These are phyloP conservation scores for Drosophila pachea DNA, from an alignment of 1,140 invertebrate genomes.

Conservation along the genomic window DNA sequence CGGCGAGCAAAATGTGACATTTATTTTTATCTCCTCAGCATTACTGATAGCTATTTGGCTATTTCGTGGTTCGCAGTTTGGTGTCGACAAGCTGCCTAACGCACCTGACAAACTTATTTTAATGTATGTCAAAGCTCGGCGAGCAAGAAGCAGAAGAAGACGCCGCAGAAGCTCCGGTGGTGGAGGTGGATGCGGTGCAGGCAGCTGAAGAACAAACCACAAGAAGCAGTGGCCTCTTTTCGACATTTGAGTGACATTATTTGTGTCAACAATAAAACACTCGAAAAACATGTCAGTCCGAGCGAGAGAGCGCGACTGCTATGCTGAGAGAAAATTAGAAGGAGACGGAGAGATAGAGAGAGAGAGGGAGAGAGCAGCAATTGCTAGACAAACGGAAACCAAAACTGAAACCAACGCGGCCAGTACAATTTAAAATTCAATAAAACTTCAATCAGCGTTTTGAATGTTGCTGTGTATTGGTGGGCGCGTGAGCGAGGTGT, in stretches of 20 bases:
- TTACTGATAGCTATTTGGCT: slow-evolving; percentile 36
- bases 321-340: not conserved
- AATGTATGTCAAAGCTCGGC: slow-evolving; percentile 69
- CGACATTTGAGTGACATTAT: slow-evolving; percentile 76
- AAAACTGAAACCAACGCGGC: slow-evolving; percentile 25
- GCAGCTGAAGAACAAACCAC: slow-evolving; percentile 13
- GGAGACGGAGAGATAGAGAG: not conserved
- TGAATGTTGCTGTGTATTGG: slow-evolving; percentile 44
- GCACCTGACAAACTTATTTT: slow-evolving; percentile 69
- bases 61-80: slow-evolving; percentile 31
- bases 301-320: slow-evolving; percentile 17
- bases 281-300: slow-evolving; percentile 47
- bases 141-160: slow-evolving; percentile 21
- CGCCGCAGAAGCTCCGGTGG: no score
- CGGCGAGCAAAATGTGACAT: slow-evolving; percentile 7
- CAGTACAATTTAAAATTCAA: slow-evolving; percentile 73
- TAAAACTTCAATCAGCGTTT: slow-evolving; percentile 75
- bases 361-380: slow-evolving; percentile 12
- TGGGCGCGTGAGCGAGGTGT: slow-evolving; percentile 5
- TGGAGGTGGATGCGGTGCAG: not conserved
- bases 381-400: slow-evolving; percentile 13
- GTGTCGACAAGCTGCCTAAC: slow-evolving; percentile 37
- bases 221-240: slow-evolving; percentile 68
- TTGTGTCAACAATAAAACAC: slow-evolving; percentile 77
- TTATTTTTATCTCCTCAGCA: slow-evolving; percentile 35